Base-by-base conservation (phyloP, 2,888 invertebrate genomes). In the Ennomos fuscantarius region DNA sequence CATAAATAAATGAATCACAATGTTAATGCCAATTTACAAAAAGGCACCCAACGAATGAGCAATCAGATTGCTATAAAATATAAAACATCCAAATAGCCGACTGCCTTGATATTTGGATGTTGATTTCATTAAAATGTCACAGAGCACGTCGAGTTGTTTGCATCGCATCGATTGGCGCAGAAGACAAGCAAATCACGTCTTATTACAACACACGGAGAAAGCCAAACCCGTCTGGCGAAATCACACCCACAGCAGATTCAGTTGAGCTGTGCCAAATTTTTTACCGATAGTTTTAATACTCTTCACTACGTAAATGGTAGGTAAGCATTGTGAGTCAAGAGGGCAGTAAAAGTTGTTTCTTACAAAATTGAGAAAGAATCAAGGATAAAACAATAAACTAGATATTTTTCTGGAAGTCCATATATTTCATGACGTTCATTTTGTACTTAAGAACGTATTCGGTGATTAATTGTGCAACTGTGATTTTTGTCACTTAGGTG, bases 181-280 rank as follows among this genome's bases (percentile, higher is more conserved):
- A 68, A 62, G 66, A 66, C 52, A 63, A 62, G 66, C 68, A 66
- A 60, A 50, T 56, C 66, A 69, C 69, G 64, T 57, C 52, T 63
- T 65, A 53, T 89, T 86, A 80, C 87, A 82, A 87, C 84, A 86
- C 72, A 68, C 70, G 79, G 90, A 88, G 91, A 92, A 91, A 92
- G 91, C 85, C 73, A 81, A 74, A 74, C 62, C 79, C 74, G 82
- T 74, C 84, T 89, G 89, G 89, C 86, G 89, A 91, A 91, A 90
- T 87, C 87, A 84, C 89, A 81, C 91, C 89, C 87, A 90, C 91
- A 76, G 70, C 79, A 72, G 74, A 77, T 84, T 24, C 2, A 3
- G 6, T 24, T 24, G 24, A 24, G 24, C 24, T 24, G 88, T 84
- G 89, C 88, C 85, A 85, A 90, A 89, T 88, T 78, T 84, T 82